Conservation (phyloP, 1,140 invertebrate genomes). For the Drosophila arizonae region DNA sequence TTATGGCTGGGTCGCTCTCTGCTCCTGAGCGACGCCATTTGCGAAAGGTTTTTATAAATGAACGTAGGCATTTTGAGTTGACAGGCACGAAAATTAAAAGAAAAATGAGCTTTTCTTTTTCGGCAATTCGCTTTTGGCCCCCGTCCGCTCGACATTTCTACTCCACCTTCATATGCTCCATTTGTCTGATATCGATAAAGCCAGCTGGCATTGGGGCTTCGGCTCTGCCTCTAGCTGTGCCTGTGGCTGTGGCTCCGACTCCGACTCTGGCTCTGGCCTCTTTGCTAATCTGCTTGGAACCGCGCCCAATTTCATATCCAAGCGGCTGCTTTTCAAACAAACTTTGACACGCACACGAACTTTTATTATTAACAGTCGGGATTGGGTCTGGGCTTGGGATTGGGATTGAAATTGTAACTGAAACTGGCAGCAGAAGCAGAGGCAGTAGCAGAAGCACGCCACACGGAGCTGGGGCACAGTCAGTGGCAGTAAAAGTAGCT, state of each 20-base stretch:
- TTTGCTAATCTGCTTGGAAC: constrained; percentile 69
- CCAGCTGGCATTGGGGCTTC: constrained; percentile 13
- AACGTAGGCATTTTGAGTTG: constrained; percentile 81
- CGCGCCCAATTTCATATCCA: constrained; percentile 67
- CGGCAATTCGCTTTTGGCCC: constrained; percentile 31
- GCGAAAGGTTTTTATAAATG: constrained; percentile 78
- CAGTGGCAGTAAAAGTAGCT: constrained; percentile 71
- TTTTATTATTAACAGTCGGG: constrained; percentile 74
- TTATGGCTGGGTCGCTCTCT: neutral
- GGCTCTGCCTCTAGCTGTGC: constrained; percentile 9
- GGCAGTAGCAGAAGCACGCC: neutral
- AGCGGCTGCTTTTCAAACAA: constrained; percentile 76
- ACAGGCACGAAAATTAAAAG: constrained; percentile 82
- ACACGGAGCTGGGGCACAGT: constrained; percentile 31
- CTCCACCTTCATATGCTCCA: constrained; percentile 35
- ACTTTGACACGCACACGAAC: constrained; percentile 81
- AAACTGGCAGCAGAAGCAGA: neutral
- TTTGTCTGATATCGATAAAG: constrained; percentile 60
- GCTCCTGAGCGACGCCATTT: constrained; percentile 43
- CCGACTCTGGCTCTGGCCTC: constrained; percentile 25
- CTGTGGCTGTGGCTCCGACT: constrained; percentile 38
- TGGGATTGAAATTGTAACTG: constrained; percentile 36
- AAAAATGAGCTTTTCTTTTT: constrained; percentile 76
- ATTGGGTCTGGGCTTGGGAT: constrained; percentile 25
- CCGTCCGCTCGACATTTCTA: constrained; percentile 7